phyloP scores from a whole-genome alignment of 2,888 invertebrate species.

The Mycogona germanica region DNA sequence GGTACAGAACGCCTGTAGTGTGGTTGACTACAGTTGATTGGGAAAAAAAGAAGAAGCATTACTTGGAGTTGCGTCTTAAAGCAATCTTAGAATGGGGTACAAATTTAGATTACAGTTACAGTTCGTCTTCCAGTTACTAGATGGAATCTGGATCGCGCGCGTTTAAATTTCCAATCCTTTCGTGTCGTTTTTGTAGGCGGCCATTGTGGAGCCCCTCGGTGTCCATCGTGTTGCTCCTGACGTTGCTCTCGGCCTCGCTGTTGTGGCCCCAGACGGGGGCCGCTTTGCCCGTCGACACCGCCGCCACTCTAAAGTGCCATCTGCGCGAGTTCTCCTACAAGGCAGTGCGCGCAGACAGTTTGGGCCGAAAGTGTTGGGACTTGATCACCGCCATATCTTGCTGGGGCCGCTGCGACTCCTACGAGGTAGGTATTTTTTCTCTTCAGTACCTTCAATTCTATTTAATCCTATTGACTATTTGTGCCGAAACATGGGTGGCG shows the following conservation, averaged over 20 bases:
- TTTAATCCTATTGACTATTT: neutral
- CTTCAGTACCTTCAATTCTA: too few species aligned
- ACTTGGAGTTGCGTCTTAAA: too few species aligned
- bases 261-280: neutral
- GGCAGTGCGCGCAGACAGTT: constrained; percentile 46
- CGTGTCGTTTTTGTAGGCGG: too few species aligned
- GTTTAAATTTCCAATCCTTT: too few species aligned
- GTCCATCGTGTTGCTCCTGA: neutral
- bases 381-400: constrained; percentile 60
- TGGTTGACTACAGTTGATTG: too few species aligned
- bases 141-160: too few species aligned
- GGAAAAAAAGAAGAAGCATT: too few species aligned
- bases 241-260: neutral
- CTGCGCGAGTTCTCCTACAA: constrained; percentile 50
- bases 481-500: neutral
- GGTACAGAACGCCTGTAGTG: too few species aligned
- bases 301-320: constrained; percentile 50
- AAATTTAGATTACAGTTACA: too few species aligned
- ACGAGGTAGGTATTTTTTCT: constrained; percentile 51
- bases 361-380: constrained; percentile 61
- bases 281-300: constrained; percentile 28
- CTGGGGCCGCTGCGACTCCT: constrained; percentile 71
- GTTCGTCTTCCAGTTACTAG: too few species aligned
- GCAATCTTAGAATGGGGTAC: too few species aligned
- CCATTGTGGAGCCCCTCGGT: too few species aligned